phyloP scores from a whole-genome alignment of 2,888 invertebrate genomes.

The Kryphioiulus occultus region DNA sequence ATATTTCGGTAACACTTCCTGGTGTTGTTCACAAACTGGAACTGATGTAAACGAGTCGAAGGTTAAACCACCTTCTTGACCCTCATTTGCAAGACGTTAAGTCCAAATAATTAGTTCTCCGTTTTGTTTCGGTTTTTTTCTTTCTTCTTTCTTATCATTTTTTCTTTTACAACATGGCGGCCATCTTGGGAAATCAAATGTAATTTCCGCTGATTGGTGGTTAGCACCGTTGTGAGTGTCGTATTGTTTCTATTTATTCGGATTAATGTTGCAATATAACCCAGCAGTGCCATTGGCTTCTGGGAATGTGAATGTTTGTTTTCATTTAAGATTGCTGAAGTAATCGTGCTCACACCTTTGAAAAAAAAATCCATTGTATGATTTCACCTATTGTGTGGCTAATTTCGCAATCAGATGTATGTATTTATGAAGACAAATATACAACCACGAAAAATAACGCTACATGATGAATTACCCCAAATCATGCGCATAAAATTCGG shows the following conservation, averaged over 20 bases:
- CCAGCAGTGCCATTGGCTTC: background rate
- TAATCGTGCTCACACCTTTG: background rate
- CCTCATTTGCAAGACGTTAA: slow-evolving; percentile 9
- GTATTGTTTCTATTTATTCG: background rate
- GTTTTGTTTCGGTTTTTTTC: background rate
- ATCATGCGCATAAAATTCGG: background rate
- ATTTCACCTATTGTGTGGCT: background rate
- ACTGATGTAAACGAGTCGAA: slow-evolving; percentile 42
- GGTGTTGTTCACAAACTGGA: slow-evolving; percentile 41
- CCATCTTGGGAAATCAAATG: background rate
- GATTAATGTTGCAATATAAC: background rate
- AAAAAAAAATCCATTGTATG: background rate
- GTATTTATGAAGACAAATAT: background rate
- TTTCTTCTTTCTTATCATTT: background rate
- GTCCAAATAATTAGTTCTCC: slow-evolving; percentile 27
- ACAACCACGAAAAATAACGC: background rate
- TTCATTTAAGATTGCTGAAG: background rate
- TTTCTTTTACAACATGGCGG: background rate
- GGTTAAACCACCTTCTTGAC: slow-evolving; percentile 45
- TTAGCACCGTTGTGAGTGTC: background rate
- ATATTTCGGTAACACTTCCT: slow-evolving; percentile 42
- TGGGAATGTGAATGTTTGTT: background rate
- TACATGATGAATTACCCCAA: background rate
- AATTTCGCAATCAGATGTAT: background rate
- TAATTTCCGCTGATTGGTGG: background rate